Evolutionary conservation across 2,113 vertebrate genomes (phyloP), one percentile per base, ranked within the genome.

Genomic region (Miniopterus natalensis): DNA sequence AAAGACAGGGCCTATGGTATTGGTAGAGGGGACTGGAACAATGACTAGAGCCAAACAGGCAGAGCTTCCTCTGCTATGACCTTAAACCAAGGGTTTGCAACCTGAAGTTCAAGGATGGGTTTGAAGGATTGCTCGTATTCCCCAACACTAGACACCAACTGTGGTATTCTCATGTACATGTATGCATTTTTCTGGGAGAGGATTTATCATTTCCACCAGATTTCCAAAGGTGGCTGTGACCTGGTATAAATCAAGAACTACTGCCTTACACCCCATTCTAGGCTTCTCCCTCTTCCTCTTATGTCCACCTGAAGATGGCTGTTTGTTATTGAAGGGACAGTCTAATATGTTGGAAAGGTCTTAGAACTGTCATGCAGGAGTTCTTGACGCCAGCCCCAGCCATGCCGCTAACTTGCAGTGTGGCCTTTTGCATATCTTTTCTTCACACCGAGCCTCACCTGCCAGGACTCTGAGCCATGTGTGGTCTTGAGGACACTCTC

Each of bases 131-230:
- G 31, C 36, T 79, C 8, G 6, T 51, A 61, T 65, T 75, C 51
- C n/a, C 49, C 47, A 45, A 42, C 11, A 17, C 51, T 84, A 85
- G 73, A 66, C 87, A 29, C 17, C 59, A 86, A 40, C 4, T 4
- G 2, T 51, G 4, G 25, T 47, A 55, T 49, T 17, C 86, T 13
- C 27, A 55, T n/a, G n/a, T 40, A 49, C 10, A 36, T 36, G 2
- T 45, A 31, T 55, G 31, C 31, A 12, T 78, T 96, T 91, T 95
- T n/a, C 80, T 84, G 40, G 23, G 80, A 88, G 20, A 83, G 8
- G 55, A 63, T 63, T 68, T 66, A 7, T 84, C 45, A 36, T 23
- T 90, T 92, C n/a, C 27, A 36, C 36, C 10, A 77, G 25, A 57
- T 90, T 94, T 63, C 40, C 31, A 81, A 49, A 84, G n/a, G 42